Percentiles rank a stretch among this genome's conserved stretches.
Evolutionary conservation across 2,888 invertebrate species (phyloP).

Genomic region (Sarcophaga variegata): DNA sequence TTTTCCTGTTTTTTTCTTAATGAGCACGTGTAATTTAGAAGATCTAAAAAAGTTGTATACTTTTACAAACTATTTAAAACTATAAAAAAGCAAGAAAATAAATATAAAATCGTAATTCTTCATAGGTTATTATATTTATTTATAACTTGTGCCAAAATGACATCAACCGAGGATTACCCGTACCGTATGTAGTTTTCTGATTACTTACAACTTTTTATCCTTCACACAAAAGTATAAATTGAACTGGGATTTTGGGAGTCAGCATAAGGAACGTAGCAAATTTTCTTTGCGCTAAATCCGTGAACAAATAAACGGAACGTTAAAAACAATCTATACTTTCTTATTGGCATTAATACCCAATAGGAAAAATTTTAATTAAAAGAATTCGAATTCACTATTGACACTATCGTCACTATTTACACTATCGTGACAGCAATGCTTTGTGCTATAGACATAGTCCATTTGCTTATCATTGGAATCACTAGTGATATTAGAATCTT

Average conservation of each 20-base stretch:
- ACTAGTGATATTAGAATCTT: too few species aligned
- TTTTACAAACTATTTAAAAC: too few species aligned
- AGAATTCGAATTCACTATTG: too few species aligned
- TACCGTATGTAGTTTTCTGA: neutral
- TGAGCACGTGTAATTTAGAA: too few species aligned
- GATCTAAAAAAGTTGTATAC: too few species aligned
- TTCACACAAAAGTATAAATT: slow-evolving; percentile 35
- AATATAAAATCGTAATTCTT: neutral
- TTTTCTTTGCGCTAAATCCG: slow-evolving; percentile 44
- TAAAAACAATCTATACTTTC: slow-evolving; percentile 25
- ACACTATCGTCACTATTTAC: too few species aligned
- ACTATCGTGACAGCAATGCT: too few species aligned
- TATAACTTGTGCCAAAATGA: too few species aligned
- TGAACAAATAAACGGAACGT: slow-evolving; percentile 39
- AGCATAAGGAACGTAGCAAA: slow-evolving; percentile 39
- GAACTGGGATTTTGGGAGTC: slow-evolving; percentile 45
- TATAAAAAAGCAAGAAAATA: neutral
- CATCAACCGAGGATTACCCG: slow-evolving; percentile 2
- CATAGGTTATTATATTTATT: neutral
- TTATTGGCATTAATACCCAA: neutral
- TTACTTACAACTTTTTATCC: slow-evolving; percentile 16
- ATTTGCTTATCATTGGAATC: too few species aligned
- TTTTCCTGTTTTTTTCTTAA: too few species aligned
- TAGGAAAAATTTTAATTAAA: neutral
- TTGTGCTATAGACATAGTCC: too few species aligned